Base-by-base conservation (phyloP, 1,140 invertebrate species). In the Oncopodura yosiiana region DNA sequence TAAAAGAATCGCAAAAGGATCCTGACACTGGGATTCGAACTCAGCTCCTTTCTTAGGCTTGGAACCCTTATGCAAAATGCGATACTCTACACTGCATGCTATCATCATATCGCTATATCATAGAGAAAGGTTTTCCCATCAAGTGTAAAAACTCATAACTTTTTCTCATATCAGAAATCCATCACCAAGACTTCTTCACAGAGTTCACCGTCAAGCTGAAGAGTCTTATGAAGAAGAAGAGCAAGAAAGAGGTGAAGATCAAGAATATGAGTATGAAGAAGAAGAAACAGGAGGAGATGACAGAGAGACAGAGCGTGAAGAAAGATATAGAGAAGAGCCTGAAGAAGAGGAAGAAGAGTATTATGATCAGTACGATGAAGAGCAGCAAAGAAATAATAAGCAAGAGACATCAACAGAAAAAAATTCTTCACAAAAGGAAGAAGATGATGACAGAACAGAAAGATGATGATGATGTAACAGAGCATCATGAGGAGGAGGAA, bases 231-330 rank as follows among this genome's bases (percentile, higher is more conserved):
- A 62, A 36, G 60, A 62, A 6, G 49, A 26, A 3, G 56, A 44
- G 3, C n/a, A n/a, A n/a, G n/a, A n/a, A n/a, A n/a, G n/a, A n/a
- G n/a, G n/a, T n/a, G n/a, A n/a, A n/a, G n/a, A n/a, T n/a, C n/a
- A n/a, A n/a, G 61, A 62, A 6, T 58, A 59, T 48, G 61, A 62
- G 29, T 62, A 62, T 34, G 61, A 63, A 36, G 53, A 63, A 23
- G 61, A 60, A 23, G 38, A n/a, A n/a, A n/a, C n/a, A n/a, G n/a
- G n/a, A n/a, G n/a, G n/a, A n/a, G n/a, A n/a, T n/a, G n/a, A n/a
- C n/a, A n/a, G n/a, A n/a, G 61, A 62, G 3, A 56, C 56, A 43
- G 61, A 62, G 29, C 59, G 59, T 34, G 61, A 63, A 36, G 53
- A 63, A 23, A 57, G 57, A 23, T n/a, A n/a, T n/a, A n/a, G 38